These are phyloP conservation scores for Trimorus sp. DNA, from an alignment of 2,888 invertebrate genomes.

Conservation along the genomic window DNA sequence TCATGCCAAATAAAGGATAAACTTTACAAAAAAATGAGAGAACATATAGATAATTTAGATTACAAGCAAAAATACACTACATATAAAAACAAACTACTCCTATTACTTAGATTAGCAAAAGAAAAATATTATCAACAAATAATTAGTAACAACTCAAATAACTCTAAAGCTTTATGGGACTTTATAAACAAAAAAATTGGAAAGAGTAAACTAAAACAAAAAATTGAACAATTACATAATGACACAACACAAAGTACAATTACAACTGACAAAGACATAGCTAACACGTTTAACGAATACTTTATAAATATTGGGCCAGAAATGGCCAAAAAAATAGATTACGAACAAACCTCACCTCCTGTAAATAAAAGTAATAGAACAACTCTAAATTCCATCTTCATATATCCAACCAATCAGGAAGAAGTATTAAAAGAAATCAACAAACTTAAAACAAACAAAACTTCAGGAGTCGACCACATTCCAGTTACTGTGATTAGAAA, in stretches of 20 bases:
- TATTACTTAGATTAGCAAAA: background rate
- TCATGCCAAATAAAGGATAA: slow-evolving; percentile 7
- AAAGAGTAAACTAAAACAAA: background rate
- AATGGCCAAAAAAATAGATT: background rate
- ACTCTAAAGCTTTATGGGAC: background rate
- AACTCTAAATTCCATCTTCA: too few species aligned
- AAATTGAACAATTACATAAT: background rate
- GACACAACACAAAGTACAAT: background rate
- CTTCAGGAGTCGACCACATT: background rate
- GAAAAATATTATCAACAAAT: slow-evolving; percentile 6
- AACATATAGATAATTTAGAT: background rate
- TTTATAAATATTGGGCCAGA: slow-evolving; percentile 13
- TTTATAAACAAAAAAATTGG: slow-evolving; percentile 20
- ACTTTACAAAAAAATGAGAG: slow-evolving; percentile 1
- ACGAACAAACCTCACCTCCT: too few species aligned
- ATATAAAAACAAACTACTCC: slow-evolving; percentile 9
- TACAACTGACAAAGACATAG: background rate
- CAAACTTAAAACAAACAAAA: too few species aligned
- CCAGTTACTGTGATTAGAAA: background rate
- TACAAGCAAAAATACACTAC: background rate
- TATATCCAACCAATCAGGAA: too few species aligned
- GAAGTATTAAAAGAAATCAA: too few species aligned
- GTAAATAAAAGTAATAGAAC: too few species aligned
- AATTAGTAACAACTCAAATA: background rate
- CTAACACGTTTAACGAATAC: slow-evolving; percentile 11